Conservation (phyloP, 2,888 invertebrate genomes). For the Thyatira batis region DNA sequence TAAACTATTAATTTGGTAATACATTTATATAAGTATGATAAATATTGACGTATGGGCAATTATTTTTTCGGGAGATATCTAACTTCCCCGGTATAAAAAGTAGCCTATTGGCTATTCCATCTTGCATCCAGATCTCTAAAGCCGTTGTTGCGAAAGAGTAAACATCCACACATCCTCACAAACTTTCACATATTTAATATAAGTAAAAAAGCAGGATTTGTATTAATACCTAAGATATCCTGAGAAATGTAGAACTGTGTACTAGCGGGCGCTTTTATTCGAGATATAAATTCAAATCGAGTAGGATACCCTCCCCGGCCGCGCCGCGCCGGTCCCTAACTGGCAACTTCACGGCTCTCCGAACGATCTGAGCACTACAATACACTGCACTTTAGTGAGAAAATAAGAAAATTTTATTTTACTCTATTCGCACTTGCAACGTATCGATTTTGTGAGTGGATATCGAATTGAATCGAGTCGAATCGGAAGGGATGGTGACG, state of each 20-base stretch:
- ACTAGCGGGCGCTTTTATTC: conserved; percentile 20
- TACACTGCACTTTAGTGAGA: conserved; percentile 25
- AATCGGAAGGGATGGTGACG: neutral
- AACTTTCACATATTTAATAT: too few relatives aligned
- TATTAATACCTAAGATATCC: too few relatives aligned
- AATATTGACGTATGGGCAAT: neutral
- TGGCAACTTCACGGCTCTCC: conserved; percentile 31
- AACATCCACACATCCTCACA: too few relatives aligned
- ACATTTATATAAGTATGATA: neutral
- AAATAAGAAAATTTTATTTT: conserved; percentile 47
- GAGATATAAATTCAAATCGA: conserved; percentile 54
- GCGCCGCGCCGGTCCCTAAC: conserved; percentile 27
- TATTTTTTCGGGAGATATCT: too few relatives aligned
- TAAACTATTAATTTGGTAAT: neutral
- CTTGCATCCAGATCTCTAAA: too few relatives aligned
- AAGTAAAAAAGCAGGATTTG: too few relatives aligned
- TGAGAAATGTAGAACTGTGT: neutral
- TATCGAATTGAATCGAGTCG: conserved; percentile 3
- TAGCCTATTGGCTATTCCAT: too few relatives aligned
- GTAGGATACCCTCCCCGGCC: conserved; percentile 30
- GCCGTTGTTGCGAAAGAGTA: too few relatives aligned
- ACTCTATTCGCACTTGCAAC: conserved; percentile 9
- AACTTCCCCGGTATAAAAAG: too few relatives aligned
- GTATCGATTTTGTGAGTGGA: conserved; percentile 1
- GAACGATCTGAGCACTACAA: conserved; percentile 12